Evolutionary conservation across 2,888 invertebrate genomes (phyloP).

Genomic region (Xylota segnis): DNA sequence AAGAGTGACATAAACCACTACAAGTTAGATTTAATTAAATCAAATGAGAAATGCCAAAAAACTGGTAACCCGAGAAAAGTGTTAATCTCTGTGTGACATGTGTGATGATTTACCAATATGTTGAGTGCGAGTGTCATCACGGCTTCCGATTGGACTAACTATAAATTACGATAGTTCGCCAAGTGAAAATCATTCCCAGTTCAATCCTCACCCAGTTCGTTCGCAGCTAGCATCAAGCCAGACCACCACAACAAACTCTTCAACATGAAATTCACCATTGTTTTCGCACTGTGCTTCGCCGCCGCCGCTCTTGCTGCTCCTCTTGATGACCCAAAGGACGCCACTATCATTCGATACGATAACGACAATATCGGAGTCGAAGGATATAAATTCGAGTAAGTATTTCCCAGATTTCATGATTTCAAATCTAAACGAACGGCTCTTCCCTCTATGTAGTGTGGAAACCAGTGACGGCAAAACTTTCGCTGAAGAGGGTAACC

Average conservation of each 20-base stretch:
- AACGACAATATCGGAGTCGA: conserved; percentile 86
- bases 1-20: conserved; percentile 17
- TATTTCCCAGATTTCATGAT: background rate
- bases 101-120: conserved; percentile 35
- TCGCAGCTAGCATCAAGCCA: background rate
- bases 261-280: conserved; percentile 80
- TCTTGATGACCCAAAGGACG: conserved; percentile 78
- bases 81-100: conserved; percentile 51
- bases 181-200: conserved; percentile 31
- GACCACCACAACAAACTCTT: background rate
- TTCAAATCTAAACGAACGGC: background rate
- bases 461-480: conserved; percentile 86
- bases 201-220: conserved; percentile 26
- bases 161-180: conserved; percentile 48
- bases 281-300: conserved; percentile 80
- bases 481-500: conserved; percentile 85
- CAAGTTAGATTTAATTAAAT: conserved; percentile 39
- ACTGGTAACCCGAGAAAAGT: conserved; percentile 39
- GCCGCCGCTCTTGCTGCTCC: conserved; percentile 81
- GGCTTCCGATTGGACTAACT: conserved; percentile 34
- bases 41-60: conserved; percentile 31
- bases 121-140: conserved; percentile 15
- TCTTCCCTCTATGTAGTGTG: conserved; percentile 76
- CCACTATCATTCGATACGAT: conserved; percentile 79
- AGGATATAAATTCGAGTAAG: conserved; percentile 87